A percentile compares a stretch with the other conserved stretches of the same genome.
phyloP scores from a whole-genome alignment of 2,888 invertebrate species.

The Nomada fucata region DNA sequence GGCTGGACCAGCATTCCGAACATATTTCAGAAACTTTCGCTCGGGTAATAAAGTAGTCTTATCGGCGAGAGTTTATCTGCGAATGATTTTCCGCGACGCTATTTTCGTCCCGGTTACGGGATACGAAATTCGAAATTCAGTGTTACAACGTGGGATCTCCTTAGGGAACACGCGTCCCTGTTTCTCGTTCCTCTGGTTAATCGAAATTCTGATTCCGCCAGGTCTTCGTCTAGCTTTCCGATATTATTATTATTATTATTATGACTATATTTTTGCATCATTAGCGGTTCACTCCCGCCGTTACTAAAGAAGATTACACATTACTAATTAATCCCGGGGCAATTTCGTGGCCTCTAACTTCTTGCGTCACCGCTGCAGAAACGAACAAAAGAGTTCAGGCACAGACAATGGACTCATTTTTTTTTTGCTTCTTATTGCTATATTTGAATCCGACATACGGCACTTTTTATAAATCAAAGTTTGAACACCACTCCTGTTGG shows the following conservation, averaged over 20 bases:
- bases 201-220: conserved; percentile 66
- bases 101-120: conserved; percentile 18
- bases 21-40: conserved; percentile 20
- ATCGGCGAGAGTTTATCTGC: conserved; percentile 1
- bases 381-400: neutral
- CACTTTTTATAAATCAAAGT: no score
- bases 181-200: conserved; percentile 52
- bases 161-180: conserved; percentile 49
- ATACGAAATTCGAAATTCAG: conserved; percentile 48
- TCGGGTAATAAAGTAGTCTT: conserved; percentile 33
- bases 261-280: neutral
- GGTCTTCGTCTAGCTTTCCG: neutral
- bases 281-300: no score
- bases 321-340: neutral
- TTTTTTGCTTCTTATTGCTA: neutral
- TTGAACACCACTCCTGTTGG: neutral
- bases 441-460: neutral
- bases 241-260: neutral
- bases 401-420: neutral
- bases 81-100: neutral
- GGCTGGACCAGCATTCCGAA: conserved; percentile 1
- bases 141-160: conserved; percentile 18
- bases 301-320: neutral
- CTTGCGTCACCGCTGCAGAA: neutral
- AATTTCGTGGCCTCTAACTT: neutral